Evolutionary conservation across 2,888 invertebrate species (phyloP), one percentile per base, ranked within the genome.

Genomic region (Hecatera dysodea): DNA sequence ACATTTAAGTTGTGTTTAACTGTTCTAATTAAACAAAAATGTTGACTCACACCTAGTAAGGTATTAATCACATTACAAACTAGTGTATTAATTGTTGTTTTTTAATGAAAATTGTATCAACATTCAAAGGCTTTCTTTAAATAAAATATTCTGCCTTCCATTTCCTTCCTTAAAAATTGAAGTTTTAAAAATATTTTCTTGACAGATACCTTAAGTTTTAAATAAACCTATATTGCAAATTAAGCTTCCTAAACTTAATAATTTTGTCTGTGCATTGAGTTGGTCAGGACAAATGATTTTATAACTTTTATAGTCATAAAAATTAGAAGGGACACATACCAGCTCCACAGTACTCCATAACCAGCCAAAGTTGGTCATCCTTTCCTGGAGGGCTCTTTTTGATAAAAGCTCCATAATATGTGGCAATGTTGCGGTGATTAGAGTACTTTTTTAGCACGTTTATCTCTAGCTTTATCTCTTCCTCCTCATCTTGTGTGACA

Each of bases 291-390:
- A 29, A 62, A 57, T 71, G 46, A 39, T 39, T 39, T 39, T 39
- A 39, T 39, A 39, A 39, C 39, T 39, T 15, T 4, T 39, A 15
- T 39, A 44, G 15, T 39, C 22, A 62, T 46, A 24, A 50, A 46
- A 62, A 19, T 11, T 57, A 55, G n/a, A 22, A 42, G 15, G 9
- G 5, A 61, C 76, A 91, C 92, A 78, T 80, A 96, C 98, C 99
- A 93, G 99, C 99, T 87, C 99, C 99, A 96, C 99, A 99, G 93
- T 99, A 99, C 96, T 99, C 99, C 99, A 99, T 99, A 75, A 99
- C 99, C 93, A 99, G 96, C 99, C 99, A 99, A 74, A 99, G 96
- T 93, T 99, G 99, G 95, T 99, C 99, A 96, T 99, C 99, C 96
- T 99, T 99, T 57, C 99, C 99, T 1, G 99, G 98, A 52, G 99